phyloP scores from a whole-genome alignment of 2,113 vertebrate genomes.

The Geothlypis trichas region DNA sequence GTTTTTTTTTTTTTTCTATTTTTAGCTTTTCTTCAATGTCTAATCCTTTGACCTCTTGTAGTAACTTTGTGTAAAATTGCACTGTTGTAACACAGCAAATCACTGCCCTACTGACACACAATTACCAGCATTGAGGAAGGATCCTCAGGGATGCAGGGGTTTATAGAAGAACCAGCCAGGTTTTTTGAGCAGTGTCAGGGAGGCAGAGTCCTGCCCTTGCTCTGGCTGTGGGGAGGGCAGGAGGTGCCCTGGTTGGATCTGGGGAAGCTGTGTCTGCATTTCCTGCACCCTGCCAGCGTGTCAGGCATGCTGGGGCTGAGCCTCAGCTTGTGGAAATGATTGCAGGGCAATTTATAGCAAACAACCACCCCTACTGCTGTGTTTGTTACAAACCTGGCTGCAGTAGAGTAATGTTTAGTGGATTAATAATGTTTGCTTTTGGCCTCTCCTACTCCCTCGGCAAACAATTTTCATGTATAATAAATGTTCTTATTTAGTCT shows the following conservation, averaged over 20 bases:
- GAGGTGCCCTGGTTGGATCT: background rate
- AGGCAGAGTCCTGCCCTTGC: background rate
- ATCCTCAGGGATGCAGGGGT: background rate
- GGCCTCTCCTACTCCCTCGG: background rate
- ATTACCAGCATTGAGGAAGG: background rate
- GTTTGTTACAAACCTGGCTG: constrained; percentile 27
- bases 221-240: background rate
- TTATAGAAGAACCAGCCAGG: background rate
- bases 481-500: background rate
- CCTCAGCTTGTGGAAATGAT: background rate
- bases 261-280: background rate
- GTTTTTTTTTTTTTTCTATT: background rate
- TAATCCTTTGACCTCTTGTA: background rate
- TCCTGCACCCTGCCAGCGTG: accelerated
- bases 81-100: background rate
- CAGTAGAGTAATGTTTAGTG: background rate
- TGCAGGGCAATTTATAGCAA: constrained; percentile 5
- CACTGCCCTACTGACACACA: background rate
- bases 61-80: background rate
- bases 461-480: constrained; percentile 19
- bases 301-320: background rate
- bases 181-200: background rate
- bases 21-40: background rate
- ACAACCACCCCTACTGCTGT: background rate
- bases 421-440: constrained; percentile 32